A percentile compares a stretch with the other conserved stretches of the same genome.
Evolutionary conservation across 1,140 invertebrate genomes (phyloP).

Genomic region (Apis cerana): DNA sequence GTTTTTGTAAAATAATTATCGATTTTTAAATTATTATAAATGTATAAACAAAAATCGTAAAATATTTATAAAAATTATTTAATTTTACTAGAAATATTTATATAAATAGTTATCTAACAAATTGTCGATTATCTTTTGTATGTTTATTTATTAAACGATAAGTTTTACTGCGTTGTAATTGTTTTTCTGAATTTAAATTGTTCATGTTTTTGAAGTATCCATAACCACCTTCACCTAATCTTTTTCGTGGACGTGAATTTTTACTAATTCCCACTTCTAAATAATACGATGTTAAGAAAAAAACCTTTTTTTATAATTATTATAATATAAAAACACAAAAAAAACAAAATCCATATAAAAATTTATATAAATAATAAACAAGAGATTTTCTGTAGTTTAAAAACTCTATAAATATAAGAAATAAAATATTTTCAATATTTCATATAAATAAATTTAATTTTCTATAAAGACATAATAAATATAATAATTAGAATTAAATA

Average conservation of each 20-base stretch:
- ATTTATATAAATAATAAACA: background rate
- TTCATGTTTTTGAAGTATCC: conserved; percentile 88
- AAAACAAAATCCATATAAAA: background rate
- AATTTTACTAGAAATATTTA: background rate
- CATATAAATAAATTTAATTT: too few relatives aligned
- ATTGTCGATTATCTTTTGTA: conserved; percentile 79
- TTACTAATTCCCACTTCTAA: conserved; percentile 84
- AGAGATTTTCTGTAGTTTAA: background rate
- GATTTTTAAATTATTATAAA: too few relatives aligned
- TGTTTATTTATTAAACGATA: conserved; percentile 74
- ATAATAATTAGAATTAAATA: conserved; percentile 12
- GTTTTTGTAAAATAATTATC: too few relatives aligned
- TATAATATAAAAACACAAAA: too few relatives aligned
- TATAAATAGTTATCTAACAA: conserved; percentile 77
- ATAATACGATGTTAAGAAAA: conserved; percentile 68
- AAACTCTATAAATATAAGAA: background rate
- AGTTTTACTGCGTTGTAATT: conserved; percentile 78
- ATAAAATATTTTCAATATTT: background rate
- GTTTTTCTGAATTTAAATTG: conserved; percentile 74
- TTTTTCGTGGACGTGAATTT: conserved; percentile 86
- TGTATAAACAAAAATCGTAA: background rate
- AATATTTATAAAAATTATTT: background rate
- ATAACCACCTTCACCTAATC: conserved; percentile 89
- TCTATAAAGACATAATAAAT: background rate
- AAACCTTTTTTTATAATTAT: background rate